phyloP scores from a whole-genome alignment of 2,888 invertebrate genomes.

The Brenthis ino region DNA sequence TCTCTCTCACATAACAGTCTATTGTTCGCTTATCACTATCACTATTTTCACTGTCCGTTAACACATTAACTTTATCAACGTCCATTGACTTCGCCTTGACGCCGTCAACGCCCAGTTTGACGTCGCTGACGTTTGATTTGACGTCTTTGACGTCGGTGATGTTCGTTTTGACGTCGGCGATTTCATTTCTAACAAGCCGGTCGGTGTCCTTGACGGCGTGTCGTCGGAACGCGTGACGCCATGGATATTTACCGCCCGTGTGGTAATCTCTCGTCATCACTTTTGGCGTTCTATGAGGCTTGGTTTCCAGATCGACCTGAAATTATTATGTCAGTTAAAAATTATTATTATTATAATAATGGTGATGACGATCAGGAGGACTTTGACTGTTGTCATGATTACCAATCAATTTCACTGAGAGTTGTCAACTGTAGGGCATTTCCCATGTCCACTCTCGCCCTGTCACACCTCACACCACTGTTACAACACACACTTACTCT shows the following conservation, averaged over 20 bases:
- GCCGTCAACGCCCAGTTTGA: conserved; percentile 39
- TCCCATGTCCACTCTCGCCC: no score
- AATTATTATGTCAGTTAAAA: background rate
- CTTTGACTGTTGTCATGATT: no score
- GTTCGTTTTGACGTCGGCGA: conserved; percentile 35
- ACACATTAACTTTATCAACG: conserved; percentile 40
- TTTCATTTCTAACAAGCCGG: conserved; percentile 40
- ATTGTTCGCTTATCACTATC: conserved; percentile 49
- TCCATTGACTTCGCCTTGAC: conserved; percentile 37
- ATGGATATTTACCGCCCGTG: conserved; percentile 68
- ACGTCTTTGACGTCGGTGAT: conserved; percentile 24
- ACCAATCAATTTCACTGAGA: no score
- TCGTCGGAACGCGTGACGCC: conserved; percentile 68
- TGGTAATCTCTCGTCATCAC: conserved; percentile 71
- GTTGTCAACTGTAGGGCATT: no score
- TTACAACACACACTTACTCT: no score
- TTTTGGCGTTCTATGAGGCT: conserved; percentile 67
- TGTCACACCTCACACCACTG: no score
- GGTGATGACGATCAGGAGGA: background rate
- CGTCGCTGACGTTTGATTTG: conserved; percentile 39
- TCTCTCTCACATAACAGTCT: conserved; percentile 55
- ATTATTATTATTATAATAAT: background rate
- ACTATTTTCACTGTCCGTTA: conserved; percentile 54
- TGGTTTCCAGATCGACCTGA: conserved; percentile 69
- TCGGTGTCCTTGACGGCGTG: conserved; percentile 61